phyloP scores from a whole-genome alignment of 2,888 invertebrate species.

The Cerastis rubricosa region DNA sequence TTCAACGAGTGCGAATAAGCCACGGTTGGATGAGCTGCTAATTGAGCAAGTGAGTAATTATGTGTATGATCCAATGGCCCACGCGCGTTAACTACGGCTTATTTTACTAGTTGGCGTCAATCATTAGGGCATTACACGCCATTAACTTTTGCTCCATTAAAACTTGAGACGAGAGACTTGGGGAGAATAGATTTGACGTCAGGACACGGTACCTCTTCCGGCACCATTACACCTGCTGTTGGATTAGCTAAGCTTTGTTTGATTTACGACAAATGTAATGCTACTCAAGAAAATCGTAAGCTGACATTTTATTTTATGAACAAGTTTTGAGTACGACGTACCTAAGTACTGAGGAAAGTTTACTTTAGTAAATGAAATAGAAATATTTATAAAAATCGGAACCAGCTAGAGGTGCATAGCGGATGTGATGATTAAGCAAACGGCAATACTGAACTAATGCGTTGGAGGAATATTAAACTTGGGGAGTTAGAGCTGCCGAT shows the following conservation, averaged over 20 bases:
- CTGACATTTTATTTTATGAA: constrained; percentile 14
- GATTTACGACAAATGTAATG: constrained; percentile 23
- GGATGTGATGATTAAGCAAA: constrained; percentile 38
- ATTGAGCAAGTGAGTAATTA: constrained; percentile 62
- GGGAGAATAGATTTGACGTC: constrained; percentile 45
- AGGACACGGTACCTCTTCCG: constrained; percentile 13
- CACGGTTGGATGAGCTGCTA: constrained; percentile 48
- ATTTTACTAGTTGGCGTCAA: constrained; percentile 57
- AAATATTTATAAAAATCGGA: constrained; percentile 34
- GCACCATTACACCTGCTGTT: constrained; percentile 9
- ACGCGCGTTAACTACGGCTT: constrained; percentile 49
- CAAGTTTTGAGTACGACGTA: constrained; percentile 1
- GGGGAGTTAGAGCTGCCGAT: not conserved
- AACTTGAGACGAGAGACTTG: constrained; percentile 21
- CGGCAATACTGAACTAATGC: constrained; percentile 37
- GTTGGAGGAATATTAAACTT: constrained; percentile 13
- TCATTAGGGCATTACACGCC: constrained; percentile 51
- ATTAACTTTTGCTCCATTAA: constrained; percentile 52
- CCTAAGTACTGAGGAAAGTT: constrained; percentile 10
- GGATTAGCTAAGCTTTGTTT: constrained; percentile 15
- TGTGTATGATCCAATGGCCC: constrained; percentile 50
- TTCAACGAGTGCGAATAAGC: constrained; percentile 44
- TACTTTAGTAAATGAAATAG: constrained; percentile 5
- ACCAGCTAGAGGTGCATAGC: constrained; percentile 34
- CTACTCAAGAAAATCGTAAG: constrained; percentile 1